A percentile compares a stretch with the other conserved stretches of the same genome.
Conservation (phyloP, 2,113 vertebrate species). For the Guaruba guarouba region DNA sequence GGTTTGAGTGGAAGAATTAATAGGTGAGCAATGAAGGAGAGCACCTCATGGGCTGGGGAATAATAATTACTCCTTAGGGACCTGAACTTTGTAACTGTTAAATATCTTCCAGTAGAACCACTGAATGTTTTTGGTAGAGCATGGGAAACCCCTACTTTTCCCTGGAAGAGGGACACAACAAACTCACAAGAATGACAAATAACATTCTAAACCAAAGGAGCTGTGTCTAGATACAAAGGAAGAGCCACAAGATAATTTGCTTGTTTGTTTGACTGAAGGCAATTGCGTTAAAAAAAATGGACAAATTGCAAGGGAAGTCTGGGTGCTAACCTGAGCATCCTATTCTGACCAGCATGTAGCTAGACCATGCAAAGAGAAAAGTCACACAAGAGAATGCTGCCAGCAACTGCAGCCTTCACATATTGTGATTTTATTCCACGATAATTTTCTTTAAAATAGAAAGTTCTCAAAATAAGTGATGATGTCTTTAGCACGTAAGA, state of each 20-base stretch:
- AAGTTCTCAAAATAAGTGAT: neutral
- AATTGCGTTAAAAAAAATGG: neutral
- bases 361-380: neutral
- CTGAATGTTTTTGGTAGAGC: neutral
- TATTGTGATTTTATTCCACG: neutral
- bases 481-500: neutral
- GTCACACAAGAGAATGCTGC: neutral
- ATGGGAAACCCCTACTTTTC: neutral
- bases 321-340: neutral
- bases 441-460: neutral
- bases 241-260: neutral
- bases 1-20: neutral
- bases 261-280: neutral
- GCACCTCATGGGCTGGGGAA: neutral
- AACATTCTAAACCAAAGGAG: neutral
- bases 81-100: neutral
- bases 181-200: neutral
- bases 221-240: neutral
- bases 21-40: neutral
- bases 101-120: neutral
- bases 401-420: neutral
- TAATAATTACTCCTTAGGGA: neutral
- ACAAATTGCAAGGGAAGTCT: neutral
- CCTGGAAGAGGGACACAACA: neutral
- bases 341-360: neutral